Conservation (phyloP, 2,888 invertebrate species). For the Watsonalla cultraria region DNA sequence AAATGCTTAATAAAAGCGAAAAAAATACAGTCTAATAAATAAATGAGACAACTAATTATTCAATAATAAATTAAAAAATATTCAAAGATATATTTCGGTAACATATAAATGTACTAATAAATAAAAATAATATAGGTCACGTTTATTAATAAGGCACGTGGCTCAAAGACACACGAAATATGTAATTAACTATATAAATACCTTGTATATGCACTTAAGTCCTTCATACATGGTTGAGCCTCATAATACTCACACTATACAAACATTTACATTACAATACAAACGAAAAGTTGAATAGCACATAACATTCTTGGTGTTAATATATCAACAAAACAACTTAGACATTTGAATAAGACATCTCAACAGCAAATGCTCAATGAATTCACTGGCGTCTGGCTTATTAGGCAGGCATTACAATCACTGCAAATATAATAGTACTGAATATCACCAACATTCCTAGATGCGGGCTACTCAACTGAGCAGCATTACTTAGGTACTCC, state of each 20-base stretch:
- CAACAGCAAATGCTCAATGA: neutral
- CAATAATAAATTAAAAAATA: too few relatives aligned
- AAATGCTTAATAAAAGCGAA: too few relatives aligned
- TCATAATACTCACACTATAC: neutral
- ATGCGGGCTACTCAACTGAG: neutral
- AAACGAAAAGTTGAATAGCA: neutral
- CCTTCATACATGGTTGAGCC: constrained; percentile 37
- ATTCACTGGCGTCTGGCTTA: neutral
- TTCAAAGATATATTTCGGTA: too few relatives aligned
- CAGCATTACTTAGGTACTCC: constrained; percentile 5
- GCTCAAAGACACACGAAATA: neutral
- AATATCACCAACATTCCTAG: neutral
- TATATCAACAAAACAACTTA: neutral
- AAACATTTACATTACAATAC: too few relatives aligned
- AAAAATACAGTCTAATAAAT: too few relatives aligned
- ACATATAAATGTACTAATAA: too few relatives aligned
- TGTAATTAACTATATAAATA: constrained; percentile 13
- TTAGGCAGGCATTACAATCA: neutral
- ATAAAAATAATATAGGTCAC: neutral
- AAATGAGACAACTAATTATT: too few relatives aligned
- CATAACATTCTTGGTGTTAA: neutral
- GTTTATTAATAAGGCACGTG: neutral
- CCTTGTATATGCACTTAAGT: constrained; percentile 35
- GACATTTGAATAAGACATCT: too few relatives aligned
- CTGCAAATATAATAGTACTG: neutral